Percentiles rank a stretch among this genome's conserved stretches.
phyloP scores from a whole-genome alignment of 2,113 vertebrate species.

The Dasyornis broadbenti region DNA sequence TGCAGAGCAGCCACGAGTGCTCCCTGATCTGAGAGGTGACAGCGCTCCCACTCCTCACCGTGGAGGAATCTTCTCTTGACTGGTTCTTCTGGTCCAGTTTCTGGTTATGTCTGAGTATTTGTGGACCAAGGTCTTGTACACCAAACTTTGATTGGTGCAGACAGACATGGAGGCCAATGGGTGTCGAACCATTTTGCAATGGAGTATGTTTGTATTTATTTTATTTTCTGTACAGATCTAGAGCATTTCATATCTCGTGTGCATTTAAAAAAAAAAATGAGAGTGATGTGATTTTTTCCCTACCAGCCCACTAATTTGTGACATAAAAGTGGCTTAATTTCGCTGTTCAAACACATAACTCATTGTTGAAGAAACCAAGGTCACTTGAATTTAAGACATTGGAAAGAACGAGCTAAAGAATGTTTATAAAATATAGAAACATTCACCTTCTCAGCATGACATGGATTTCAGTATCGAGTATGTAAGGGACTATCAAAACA shows the following conservation, averaged over 20 bases:
- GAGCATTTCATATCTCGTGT: not conserved
- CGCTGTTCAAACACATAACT: not conserved
- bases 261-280: not conserved
- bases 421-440: not conserved
- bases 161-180: fast-evolving
- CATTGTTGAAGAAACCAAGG: not conserved
- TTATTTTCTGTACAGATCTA: not conserved
- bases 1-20: not conserved
- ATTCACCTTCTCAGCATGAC: not conserved
- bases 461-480: not conserved
- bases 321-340: not conserved
- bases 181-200: not conserved
- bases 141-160: not conserved
- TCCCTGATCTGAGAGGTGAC: not conserved
- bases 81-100: not conserved
- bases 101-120: not conserved
- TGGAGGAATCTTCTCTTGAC: not conserved
- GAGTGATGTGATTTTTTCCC: not conserved
- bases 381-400: not conserved
- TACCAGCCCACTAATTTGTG: not conserved
- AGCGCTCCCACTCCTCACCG: not conserved
- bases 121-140: not conserved
- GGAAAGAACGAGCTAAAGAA: not conserved
- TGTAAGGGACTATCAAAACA: not conserved
- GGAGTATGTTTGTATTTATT: not conserved